Base-by-base conservation (phyloP, 2,888 invertebrate genomes). In the Xestia ashworthii region DNA sequence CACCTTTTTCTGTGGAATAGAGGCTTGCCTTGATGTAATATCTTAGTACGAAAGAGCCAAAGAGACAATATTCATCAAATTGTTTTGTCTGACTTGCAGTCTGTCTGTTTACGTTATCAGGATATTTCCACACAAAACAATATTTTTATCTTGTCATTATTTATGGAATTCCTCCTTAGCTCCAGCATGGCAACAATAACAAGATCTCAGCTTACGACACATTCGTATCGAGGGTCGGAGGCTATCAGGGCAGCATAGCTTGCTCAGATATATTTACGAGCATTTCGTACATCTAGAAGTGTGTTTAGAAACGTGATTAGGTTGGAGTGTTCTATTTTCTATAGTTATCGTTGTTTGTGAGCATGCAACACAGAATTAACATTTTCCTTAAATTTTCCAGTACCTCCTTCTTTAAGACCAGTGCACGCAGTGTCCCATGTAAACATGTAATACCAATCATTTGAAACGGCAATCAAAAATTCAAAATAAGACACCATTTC, bases 211-310 rank as follows among this genome's bases (percentile, higher is more conserved):
- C 79, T 86, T 86, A 88, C 84, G 83, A 86, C 82, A 83, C 86
- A 78, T 71, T 78, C 83, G 46, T 80, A 83, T 84, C 68, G 74
- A 86, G 92, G 88, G 93, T 93, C 92, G 88, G 46, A 91, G 92
- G 93, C 87, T 93, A 94, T 94, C 93, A 85, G 86, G 84, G 78
- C 76, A 88, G 75, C 87, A 89, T 89, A 88, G 74, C 82, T 87
- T 83, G 86, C 78, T 86, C 78, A 80, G 81, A 83, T 71, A 71
- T 78, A 85, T 81, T 79, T 83, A 82, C 74, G 68, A 75, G 72
- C 75, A 81, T 85, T 86, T 85, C 67, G 85, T 87, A 77, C 78
- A 88, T 32, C 91, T 91, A 90, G 90, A 90, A 90, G 78, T 76
- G n/a, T 87, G 78, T 72, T 88, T 85, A 82, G 87, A 83, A 77